A percentile compares a stretch with the other conserved stretches of the same genome.
phyloP scores from a whole-genome alignment of 2,797 vertebrate species.

The Streptopelia turtur region DNA sequence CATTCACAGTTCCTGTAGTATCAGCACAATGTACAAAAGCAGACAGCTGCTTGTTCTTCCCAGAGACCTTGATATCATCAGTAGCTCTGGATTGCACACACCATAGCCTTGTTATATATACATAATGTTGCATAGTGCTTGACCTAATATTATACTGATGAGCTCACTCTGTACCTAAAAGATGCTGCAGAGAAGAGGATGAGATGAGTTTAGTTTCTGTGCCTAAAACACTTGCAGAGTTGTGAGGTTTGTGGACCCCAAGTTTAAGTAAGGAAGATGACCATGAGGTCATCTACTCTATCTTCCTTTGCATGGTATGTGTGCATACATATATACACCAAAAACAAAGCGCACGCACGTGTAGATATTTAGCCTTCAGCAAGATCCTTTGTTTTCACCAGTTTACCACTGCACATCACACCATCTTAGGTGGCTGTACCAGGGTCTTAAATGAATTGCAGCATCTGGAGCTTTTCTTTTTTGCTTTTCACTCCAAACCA shows the following conservation, averaged over 20 bases:
- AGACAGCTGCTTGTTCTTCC: slow-evolving; percentile 52
- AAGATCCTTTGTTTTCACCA: not conserved
- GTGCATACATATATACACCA: not conserved
- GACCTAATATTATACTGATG: slow-evolving; percentile 42
- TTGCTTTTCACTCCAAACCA: not conserved
- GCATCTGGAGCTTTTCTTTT: not conserved
- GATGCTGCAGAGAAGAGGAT: not conserved
- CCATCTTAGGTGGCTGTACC: not conserved
- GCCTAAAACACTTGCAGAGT: not conserved
- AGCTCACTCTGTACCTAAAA: slow-evolving; percentile 40
- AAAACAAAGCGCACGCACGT: not conserved
- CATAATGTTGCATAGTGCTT: slow-evolving; percentile 9
- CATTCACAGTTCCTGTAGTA: slow-evolving; percentile 38
- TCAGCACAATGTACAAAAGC: slow-evolving; percentile 54
- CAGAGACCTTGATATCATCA: slow-evolving; percentile 56
- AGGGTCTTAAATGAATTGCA: not conserved
- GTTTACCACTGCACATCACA: not conserved
- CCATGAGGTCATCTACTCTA: not conserved
- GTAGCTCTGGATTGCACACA: slow-evolving; percentile 41
- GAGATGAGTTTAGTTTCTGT: not conserved
- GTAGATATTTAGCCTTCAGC: not conserved
- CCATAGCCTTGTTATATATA: slow-evolving; percentile 15
- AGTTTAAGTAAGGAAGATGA: not conserved
- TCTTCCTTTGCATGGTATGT: not conserved
- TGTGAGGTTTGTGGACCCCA: not conserved